Evolutionary conservation across 2,888 invertebrate species (phyloP).

Genomic region (Microplitis manilae): DNA sequence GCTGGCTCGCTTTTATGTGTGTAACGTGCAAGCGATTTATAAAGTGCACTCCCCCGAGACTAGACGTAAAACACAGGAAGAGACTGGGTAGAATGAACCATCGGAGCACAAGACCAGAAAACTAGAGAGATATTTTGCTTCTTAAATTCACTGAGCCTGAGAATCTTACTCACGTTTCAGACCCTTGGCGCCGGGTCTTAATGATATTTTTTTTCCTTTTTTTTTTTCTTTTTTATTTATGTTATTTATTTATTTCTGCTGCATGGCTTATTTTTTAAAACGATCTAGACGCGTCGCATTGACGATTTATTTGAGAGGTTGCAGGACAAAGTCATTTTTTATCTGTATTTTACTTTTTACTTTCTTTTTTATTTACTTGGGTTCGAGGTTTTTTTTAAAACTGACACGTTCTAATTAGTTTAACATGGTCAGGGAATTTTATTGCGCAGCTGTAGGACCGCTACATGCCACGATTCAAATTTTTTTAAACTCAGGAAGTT

Average conservation of each 20-base stretch:
- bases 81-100: not conserved
- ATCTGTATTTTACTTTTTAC: conserved; percentile 21
- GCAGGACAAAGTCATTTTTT: conserved; percentile 14
- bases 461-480: conserved; percentile 13
- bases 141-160: conserved; percentile 54
- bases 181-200: conserved; percentile 37
- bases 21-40: conserved; percentile 67
- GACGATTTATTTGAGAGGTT: conserved; percentile 35
- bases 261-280: no score
- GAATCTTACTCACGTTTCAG: conserved; percentile 26
- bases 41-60: conserved; percentile 54
- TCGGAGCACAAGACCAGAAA: not conserved
- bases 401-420: conserved; percentile 43
- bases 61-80: conserved; percentile 14
- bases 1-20: not conserved
- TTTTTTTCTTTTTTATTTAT: not conserved
- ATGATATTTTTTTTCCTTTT: conserved; percentile 14
- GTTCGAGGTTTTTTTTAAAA: conserved; percentile 14
- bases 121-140: conserved; percentile 37
- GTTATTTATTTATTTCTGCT: not conserved
- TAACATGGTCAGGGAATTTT: conserved; percentile 43
- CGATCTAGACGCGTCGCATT: conserved; percentile 33
- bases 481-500: conserved; percentile 13
- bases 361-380: conserved; percentile 4
- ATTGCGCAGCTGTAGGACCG: conserved; percentile 38